A percentile compares a stretch with the other conserved stretches of the same genome.
Evolutionary conservation across 2,113 vertebrate genomes (phyloP).

Genomic region (Cynocephalus volans): DNA sequence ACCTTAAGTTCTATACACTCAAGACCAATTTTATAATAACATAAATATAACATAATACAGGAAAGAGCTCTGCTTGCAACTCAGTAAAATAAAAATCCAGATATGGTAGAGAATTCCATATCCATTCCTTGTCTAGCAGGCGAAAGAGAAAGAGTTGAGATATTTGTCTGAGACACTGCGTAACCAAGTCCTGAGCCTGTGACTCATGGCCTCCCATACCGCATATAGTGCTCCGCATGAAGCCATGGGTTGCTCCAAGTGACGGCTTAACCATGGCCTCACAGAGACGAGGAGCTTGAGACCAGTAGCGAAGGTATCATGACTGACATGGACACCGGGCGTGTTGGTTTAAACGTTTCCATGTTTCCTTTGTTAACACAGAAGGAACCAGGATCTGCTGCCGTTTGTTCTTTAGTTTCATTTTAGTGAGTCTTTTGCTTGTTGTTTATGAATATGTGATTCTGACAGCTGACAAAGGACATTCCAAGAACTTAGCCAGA

Average conservation of each 20-base stretch:
- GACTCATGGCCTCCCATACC: conserved; percentile 68
- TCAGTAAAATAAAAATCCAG: conserved; percentile 73
- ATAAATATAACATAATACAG: conserved; percentile 32
- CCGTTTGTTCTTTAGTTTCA: conserved; percentile 80
- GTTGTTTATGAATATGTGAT: conserved; percentile 83
- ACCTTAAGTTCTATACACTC: neutral
- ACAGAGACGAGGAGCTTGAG: conserved; percentile 74
- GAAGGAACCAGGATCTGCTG: conserved; percentile 71
- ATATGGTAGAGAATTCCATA: conserved; percentile 58
- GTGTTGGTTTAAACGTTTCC: conserved; percentile 79
- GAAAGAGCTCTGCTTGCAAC: neutral
- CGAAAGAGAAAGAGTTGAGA: conserved; percentile 59
- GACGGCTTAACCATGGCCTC: conserved; percentile 72
- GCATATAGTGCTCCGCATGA: neutral
- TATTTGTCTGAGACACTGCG: conserved; percentile 72
- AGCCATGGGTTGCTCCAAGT: conserved; percentile 47
- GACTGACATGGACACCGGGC: conserved; percentile 65
- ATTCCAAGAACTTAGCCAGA: conserved; percentile 74
- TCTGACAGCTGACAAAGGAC: conserved; percentile 85
- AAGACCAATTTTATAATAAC: conserved; percentile 41
- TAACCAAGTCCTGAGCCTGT: conserved; percentile 65
- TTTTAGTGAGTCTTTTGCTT: conserved; percentile 67
- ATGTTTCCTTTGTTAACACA: conserved; percentile 78
- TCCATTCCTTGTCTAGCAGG: conserved; percentile 50
- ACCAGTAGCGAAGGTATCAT: conserved; percentile 66